These are phyloP conservation scores for Spodoptera frugiperda DNA, from an alignment of 1,140 invertebrate species.

Conservation along the genomic window DNA sequence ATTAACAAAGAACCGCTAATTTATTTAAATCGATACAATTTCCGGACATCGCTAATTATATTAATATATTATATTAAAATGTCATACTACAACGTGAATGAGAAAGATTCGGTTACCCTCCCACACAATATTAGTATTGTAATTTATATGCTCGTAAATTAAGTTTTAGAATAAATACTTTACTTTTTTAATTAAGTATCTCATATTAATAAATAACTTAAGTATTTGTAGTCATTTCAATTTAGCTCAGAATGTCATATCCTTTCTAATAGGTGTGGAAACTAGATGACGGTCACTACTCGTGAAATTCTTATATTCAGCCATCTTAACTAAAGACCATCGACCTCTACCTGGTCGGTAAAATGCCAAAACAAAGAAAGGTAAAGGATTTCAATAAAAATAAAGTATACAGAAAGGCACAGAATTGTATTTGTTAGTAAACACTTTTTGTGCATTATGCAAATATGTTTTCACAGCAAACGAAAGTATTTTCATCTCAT, in stretches of 20 bases:
- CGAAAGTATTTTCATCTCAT: background rate
- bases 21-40: constrained; percentile 1
- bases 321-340: too few species aligned
- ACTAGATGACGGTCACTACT: too few species aligned
- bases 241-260: too few species aligned
- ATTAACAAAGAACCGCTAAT: constrained; percentile 19
- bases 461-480: background rate
- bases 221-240: background rate
- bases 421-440: too few species aligned
- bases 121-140: background rate
- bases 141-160: constrained; percentile 26
- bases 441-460: too few species aligned
- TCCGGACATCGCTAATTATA: constrained; percentile 34
- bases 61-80: constrained; percentile 32
- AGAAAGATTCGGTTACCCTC: constrained; percentile 21
- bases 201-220: background rate
- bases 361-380: too few species aligned
- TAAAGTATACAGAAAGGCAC: too few species aligned
- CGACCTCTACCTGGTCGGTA: too few species aligned
- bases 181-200: background rate
- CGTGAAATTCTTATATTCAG: too few species aligned
- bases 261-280: too few species aligned
- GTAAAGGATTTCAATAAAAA: too few species aligned
- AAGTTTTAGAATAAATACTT: constrained; percentile 2
- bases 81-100: constrained; percentile 8